phyloP scores from a whole-genome alignment of 2,888 invertebrate genomes.

The Drosophila fungiperda region DNA sequence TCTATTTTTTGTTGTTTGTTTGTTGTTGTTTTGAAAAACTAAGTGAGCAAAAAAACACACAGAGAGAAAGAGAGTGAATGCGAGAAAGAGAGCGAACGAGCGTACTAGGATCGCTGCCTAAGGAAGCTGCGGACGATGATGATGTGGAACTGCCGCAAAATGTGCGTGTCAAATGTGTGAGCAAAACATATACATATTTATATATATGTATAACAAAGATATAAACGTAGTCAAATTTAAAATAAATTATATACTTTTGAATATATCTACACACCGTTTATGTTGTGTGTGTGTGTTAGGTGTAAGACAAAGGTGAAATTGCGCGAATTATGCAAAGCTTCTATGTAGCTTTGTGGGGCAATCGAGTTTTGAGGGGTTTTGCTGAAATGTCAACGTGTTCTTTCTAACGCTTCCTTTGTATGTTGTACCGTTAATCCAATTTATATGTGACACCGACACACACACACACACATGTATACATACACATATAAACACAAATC shows the following conservation, averaged over 20 bases:
- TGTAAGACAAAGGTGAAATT: conserved; percentile 39
- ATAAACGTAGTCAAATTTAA: background rate
- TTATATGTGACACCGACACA: conserved; percentile 43
- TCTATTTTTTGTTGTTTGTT: conserved; percentile 33
- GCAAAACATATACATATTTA: conserved; percentile 9
- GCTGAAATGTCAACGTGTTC: conserved; percentile 38
- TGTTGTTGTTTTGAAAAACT: conserved; percentile 46
- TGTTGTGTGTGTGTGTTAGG: conserved; percentile 11
- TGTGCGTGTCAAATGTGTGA: conserved; percentile 49
- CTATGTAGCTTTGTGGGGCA: background rate
- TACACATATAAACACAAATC: conserved; percentile 13
- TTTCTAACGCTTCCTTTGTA: conserved; percentile 30
- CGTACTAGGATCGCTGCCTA: conserved; percentile 36
- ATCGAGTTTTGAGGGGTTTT: background rate
- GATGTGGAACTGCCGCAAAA: conserved; percentile 41
- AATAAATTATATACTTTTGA: conserved; percentile 8
- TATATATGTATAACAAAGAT: conserved; percentile 13
- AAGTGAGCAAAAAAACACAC: conserved; percentile 28
- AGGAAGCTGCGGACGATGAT: conserved; percentile 15
- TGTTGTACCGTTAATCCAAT: conserved; percentile 67
- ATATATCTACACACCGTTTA: background rate
- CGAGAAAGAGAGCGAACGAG: conserved; percentile 12
- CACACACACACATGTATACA: conserved; percentile 4
- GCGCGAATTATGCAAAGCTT: conserved; percentile 66
- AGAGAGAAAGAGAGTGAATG: conserved; percentile 14